phyloP scores from a whole-genome alignment of 2,888 invertebrate species.

The Parasteatoda lunata region DNA sequence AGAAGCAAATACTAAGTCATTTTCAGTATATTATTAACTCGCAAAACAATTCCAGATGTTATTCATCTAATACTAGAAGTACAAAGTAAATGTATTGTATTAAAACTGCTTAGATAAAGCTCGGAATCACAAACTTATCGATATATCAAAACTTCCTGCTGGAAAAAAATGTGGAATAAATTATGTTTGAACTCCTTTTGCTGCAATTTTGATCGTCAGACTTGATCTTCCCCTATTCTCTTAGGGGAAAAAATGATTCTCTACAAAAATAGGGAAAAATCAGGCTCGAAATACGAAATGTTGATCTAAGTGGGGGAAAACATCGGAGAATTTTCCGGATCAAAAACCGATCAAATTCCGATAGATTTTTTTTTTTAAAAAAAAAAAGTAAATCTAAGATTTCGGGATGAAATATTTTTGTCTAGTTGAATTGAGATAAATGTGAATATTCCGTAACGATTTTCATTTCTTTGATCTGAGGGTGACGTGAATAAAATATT shows the following conservation, averaged over 20 bases:
- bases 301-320: slow-evolving; percentile 44
- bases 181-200: slow-evolving; percentile 12
- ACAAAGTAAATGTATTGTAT: slow-evolving; percentile 28
- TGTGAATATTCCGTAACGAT: neutral
- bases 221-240: slow-evolving; percentile 33
- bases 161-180: slow-evolving; percentile 8
- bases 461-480: too few species aligned
- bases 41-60: slow-evolving; percentile 21
- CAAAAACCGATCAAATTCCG: slow-evolving; percentile 37
- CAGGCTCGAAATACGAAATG: slow-evolving; percentile 35
- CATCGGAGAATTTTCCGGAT: slow-evolving; percentile 43
- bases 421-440: slow-evolving; percentile 51
- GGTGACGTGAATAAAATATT: too few species aligned
- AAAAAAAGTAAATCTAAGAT: slow-evolving; percentile 28
- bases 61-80: neutral
- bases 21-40: too few species aligned
- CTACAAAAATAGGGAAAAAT: slow-evolving; percentile 23
- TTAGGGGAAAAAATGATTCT: slow-evolving; percentile 35
- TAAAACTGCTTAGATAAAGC: slow-evolving; percentile 21
- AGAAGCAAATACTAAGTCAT: too few species aligned
- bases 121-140: slow-evolving; percentile 51
- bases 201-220: slow-evolving; percentile 31
- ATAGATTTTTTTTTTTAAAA: neutral
- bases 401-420: slow-evolving; percentile 35
- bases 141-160: slow-evolving; percentile 42